A percentile compares a stretch with the other conserved stretches of the same genome.
These are phyloP conservation scores for Meleagris gallopavo DNA, from an alignment of 2,113 vertebrate species.

Conservation along the genomic window DNA sequence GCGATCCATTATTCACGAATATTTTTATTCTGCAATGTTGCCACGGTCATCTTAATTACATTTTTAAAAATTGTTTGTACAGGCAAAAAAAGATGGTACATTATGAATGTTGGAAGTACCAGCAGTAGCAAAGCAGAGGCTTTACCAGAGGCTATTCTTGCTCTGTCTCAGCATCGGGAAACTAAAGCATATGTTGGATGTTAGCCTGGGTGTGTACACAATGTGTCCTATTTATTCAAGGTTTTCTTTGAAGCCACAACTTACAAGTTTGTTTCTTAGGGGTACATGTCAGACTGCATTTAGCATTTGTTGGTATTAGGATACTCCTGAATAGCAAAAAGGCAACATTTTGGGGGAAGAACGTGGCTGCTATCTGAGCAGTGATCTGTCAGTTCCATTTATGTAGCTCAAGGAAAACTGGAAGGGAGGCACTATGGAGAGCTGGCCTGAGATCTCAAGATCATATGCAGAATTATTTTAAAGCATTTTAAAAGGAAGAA, in stretches of 20 bases:
- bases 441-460: slow-evolving; percentile 46
- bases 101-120: slow-evolving; percentile 67
- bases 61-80: slow-evolving; percentile 30
- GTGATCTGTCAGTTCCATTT: slow-evolving; percentile 92
- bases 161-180: slow-evolving; percentile 88
- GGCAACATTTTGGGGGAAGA: slow-evolving; percentile 85
- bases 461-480: slow-evolving; percentile 8
- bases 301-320: slow-evolving; percentile 89
- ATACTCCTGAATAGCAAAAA: slow-evolving; percentile 92
- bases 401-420: slow-evolving; percentile 82
- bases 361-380: slow-evolving; percentile 89
- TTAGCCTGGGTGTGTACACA: slow-evolving; percentile 96
- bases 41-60: slow-evolving; percentile 40
- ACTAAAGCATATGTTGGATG: slow-evolving; percentile 97
- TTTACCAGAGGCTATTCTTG: slow-evolving; percentile 87
- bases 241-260: slow-evolving; percentile 91
- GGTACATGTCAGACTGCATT: slow-evolving; percentile 99
- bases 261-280: slow-evolving; percentile 97
- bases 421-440: slow-evolving; percentile 72
- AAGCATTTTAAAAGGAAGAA: slow-evolving; percentile 41
- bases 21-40: not conserved
- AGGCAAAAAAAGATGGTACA: slow-evolving; percentile 21
- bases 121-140: slow-evolving; percentile 80
- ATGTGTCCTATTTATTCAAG: slow-evolving; percentile 97
- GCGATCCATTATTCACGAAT: not conserved